Percentiles rank a stretch among this genome's conserved stretches.
Evolutionary conservation across 1,140 invertebrate genomes (phyloP).

Genomic region (Drosophila pseudoobscura): DNA sequence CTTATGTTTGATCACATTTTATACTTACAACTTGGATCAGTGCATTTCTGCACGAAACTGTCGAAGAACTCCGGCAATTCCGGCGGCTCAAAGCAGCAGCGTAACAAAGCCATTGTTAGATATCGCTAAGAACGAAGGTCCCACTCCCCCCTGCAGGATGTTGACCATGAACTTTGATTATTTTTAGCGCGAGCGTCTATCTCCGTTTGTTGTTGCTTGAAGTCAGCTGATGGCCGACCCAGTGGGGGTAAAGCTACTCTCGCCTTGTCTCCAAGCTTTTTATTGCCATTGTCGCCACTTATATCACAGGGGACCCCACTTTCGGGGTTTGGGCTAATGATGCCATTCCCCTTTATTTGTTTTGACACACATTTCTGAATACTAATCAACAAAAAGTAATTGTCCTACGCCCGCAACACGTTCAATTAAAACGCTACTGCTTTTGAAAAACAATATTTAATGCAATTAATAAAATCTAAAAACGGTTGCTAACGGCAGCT

Average conservation of each 20-base stretch:
- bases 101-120: slow-evolving; percentile 88
- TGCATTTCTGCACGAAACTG: slow-evolving; percentile 90
- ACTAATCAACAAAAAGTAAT: slow-evolving; percentile 9
- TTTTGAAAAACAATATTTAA: slow-evolving; percentile 10
- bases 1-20: too few relatives aligned
- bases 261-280: slow-evolving; percentile 38
- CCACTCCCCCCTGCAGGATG: slow-evolving; percentile 3
- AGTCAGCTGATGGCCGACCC: slow-evolving; percentile 60
- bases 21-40: slow-evolving; percentile 91
- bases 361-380: slow-evolving; percentile 26
- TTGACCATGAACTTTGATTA: slow-evolving; percentile 65
- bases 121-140: neutral
- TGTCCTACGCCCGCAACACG: neutral
- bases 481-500: slow-evolving; percentile 4
- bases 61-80: slow-evolving; percentile 90
- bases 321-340: slow-evolving; percentile 34
- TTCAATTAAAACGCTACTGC: neutral
- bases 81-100: slow-evolving; percentile 89
- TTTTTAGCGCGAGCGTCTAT: slow-evolving; percentile 39
- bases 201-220: slow-evolving; percentile 26
- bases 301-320: slow-evolving; percentile 44
- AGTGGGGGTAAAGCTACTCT: slow-evolving; percentile 58
- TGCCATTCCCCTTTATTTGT: slow-evolving; percentile 33
- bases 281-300: slow-evolving; percentile 32
- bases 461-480: neutral